These are phyloP conservation scores for Anoura caudifer DNA, from an alignment of 2,113 vertebrate genomes.

Conservation along the genomic window DNA sequence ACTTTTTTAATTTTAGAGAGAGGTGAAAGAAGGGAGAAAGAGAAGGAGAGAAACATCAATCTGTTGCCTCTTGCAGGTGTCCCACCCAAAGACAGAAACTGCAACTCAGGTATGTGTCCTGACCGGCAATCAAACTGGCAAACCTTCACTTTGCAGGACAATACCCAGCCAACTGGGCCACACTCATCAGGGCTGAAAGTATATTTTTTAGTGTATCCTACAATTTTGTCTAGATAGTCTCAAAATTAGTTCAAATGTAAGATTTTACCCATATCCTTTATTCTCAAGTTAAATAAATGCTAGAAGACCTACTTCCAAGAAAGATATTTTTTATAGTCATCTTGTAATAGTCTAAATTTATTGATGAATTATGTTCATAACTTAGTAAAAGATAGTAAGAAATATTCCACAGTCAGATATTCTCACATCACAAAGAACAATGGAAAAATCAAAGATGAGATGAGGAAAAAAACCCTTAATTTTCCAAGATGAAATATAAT, in stretches of 20 bases:
- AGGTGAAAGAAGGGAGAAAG: too few species aligned
- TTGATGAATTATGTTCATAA: conserved; percentile 37
- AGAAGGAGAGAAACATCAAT: too few species aligned
- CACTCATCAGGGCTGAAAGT: not conserved
- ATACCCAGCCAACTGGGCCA: too few species aligned
- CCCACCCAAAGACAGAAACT: too few species aligned
- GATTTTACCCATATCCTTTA: conserved; percentile 4
- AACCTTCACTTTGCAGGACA: too few species aligned
- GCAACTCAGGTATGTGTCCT: too few species aligned
- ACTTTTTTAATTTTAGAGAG: too few species aligned
- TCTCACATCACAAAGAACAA: conserved; percentile 5
- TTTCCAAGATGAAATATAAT: conserved; percentile 50
- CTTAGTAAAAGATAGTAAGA: not conserved
- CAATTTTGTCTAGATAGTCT: not conserved
- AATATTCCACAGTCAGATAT: conserved; percentile 13
- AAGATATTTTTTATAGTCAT: conserved; percentile 2
- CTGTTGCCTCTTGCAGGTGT: too few species aligned
- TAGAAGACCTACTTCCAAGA: not conserved
- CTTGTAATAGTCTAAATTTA: conserved; percentile 18
- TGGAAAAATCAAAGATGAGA: conserved; percentile 38
- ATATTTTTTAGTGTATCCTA: not conserved
- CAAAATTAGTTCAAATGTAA: conserved; percentile 4
- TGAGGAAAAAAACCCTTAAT: conserved; percentile 39
- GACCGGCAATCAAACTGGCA: too few species aligned
- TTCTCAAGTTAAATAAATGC: not conserved